Percentiles rank a stretch among this genome's conserved stretches.
Conservation (phyloP, 2,113 vertebrate genomes). For the Xenus cinereus region DNA sequence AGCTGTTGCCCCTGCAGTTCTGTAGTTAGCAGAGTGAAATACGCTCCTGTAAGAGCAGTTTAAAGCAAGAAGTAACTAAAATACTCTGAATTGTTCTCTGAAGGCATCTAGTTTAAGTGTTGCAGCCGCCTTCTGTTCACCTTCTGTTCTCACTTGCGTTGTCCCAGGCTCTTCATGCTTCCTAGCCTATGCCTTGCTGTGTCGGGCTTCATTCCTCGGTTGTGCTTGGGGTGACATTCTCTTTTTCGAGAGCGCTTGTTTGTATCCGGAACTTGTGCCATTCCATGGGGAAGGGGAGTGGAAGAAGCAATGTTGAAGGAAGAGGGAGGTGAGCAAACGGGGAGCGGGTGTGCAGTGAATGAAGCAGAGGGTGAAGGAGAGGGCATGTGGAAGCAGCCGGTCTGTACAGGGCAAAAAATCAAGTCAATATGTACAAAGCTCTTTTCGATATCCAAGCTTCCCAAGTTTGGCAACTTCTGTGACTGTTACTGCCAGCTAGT, state of each 20-base stretch:
- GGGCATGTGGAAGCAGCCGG: not conserved
- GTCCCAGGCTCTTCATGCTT: not conserved
- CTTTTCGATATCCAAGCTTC: not conserved
- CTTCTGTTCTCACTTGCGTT: not conserved
- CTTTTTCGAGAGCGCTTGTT: not conserved
- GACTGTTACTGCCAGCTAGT: not conserved
- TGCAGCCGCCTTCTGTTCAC: not conserved
- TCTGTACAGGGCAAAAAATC: not conserved
- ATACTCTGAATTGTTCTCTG: not conserved
- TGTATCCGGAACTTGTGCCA: not conserved
- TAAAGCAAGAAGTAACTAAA: not conserved
- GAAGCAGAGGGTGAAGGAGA: not conserved
- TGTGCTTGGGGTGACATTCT: not conserved
- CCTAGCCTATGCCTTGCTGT: fast-evolving
- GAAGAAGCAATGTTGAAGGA: not conserved
- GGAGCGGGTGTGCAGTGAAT: not conserved
- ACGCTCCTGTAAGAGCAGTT: not conserved
- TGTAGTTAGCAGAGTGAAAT: not conserved
- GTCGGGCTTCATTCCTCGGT: not conserved
- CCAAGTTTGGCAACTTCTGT: not conserved
- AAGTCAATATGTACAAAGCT: not conserved
- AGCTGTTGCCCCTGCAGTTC: not conserved
- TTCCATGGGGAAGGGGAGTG: not conserved
- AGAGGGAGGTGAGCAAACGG: not conserved
- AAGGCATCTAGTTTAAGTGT: not conserved